Base-by-base conservation (phyloP, 1,140 invertebrate genomes). In the Calephelis virginiensis region DNA sequence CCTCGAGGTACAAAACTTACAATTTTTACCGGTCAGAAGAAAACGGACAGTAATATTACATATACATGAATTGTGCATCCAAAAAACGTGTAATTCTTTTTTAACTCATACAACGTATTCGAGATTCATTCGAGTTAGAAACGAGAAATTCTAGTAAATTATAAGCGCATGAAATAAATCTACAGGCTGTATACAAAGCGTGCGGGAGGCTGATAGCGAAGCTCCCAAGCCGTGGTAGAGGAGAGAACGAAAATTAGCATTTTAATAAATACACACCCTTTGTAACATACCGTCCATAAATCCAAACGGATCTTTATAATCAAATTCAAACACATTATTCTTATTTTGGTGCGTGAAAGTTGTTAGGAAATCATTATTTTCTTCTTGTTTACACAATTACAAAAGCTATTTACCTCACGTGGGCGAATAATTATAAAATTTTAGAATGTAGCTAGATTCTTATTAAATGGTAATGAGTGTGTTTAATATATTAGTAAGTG, bases 211-310 rank as follows among this genome's bases (percentile, higher is more conserved):
- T 73, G 89, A 91, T 91, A 91, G 85, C 82, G 78, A 73, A 78
- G 83, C 75, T 87, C 83, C 88, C 85, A 87, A 82, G 84, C 85
- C 76, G 78, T 45, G 50, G 63, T 17, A 53, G 63, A 64, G 63
- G 81, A 82, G 83, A 78, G 78, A 76, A 77, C 64, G 77, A 82
- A 89, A 91, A 91, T 91, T 91, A 87, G 89, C 89, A 91, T 91
- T 91, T 91, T 91, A 91, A 91, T 91, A 91, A 91, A 91, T 91
- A 89, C 82, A 91, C 89, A 91, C 89, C 89, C 89, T 89, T 89
- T 89, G 76, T 79, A 87, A 82, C 82, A 77, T 72, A 77, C 82
- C 86, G 80, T 77, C 75, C 80, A 86, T 89, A 91, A 91, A 89
- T 91, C 80, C 76, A 70, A 66, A 43, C 69, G 84, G 82, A 91